A percentile compares a stretch with the other conserved stretches of the same genome.
Conservation (phyloP, 1,140 invertebrate species). For the Colletes gigas region DNA sequence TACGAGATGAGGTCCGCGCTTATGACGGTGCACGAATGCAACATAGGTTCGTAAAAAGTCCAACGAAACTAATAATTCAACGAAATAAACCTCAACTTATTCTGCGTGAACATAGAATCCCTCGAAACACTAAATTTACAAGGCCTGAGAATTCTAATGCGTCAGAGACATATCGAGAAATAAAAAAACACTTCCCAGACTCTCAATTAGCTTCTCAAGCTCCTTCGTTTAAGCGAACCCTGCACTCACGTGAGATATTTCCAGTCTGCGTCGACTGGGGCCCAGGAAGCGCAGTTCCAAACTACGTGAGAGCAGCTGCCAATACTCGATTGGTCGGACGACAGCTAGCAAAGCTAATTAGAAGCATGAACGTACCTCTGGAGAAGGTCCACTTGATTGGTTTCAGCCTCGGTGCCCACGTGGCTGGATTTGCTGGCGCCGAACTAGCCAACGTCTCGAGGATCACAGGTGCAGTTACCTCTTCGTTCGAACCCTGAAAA, state of each 20-base stretch:
- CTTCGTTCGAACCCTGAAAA: background rate
- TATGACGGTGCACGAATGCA: slow-evolving; percentile 86
- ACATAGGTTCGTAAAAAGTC: slow-evolving; percentile 67
- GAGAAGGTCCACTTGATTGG: slow-evolving; percentile 93
- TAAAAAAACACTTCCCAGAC: too few relatives aligned
- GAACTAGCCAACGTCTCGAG: slow-evolving; percentile 91
- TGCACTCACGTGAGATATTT: slow-evolving; percentile 48
- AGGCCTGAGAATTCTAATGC: too few relatives aligned
- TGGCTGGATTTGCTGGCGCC: slow-evolving; percentile 95
- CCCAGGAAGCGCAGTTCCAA: slow-evolving; percentile 93
- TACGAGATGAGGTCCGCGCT: slow-evolving; percentile 95
- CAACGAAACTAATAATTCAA: background rate
- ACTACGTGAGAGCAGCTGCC: slow-evolving; percentile 95
- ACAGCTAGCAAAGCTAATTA: slow-evolving; percentile 89
- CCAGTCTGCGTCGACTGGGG: slow-evolving; percentile 97
- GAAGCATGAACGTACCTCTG: slow-evolving; percentile 82
- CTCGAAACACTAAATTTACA: too few relatives aligned
- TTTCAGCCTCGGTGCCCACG: slow-evolving; percentile 94
- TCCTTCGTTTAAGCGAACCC: too few relatives aligned
- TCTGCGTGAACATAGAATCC: too few relatives aligned
- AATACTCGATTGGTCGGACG: slow-evolving; percentile 96
- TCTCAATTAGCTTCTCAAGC: background rate
- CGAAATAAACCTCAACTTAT: too few relatives aligned
- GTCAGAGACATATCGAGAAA: too few relatives aligned
- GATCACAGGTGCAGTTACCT: slow-evolving; percentile 87